phyloP scores from a whole-genome alignment of 2,888 invertebrate genomes.

The Iphiclides podalirius region DNA sequence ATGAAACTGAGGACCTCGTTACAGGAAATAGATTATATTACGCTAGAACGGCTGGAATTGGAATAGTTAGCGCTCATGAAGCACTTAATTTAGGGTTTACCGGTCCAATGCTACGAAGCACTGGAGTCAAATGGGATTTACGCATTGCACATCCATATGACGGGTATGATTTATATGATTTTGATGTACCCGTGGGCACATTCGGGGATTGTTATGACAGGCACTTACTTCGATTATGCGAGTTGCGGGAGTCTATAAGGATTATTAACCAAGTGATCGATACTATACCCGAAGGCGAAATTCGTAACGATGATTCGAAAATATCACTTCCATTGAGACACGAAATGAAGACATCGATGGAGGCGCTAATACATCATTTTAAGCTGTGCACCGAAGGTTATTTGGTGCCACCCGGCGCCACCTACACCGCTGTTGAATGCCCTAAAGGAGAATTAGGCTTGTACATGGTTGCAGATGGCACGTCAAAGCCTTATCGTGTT shows the following conservation, averaged over 20 bases:
- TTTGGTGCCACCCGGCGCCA: constrained; percentile 90
- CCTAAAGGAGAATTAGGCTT: constrained; percentile 94
- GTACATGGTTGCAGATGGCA: constrained; percentile 92
- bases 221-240: constrained; percentile 83
- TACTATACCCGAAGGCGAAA: constrained; percentile 90
- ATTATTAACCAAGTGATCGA: constrained; percentile 91
- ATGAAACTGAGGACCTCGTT: constrained; percentile 91
- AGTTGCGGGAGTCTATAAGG: constrained; percentile 88
- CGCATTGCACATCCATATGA: constrained; percentile 91
- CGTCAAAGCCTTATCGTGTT: constrained; percentile 85
- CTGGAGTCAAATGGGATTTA: constrained; percentile 94
- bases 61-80: constrained; percentile 85
- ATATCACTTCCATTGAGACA: constrained; percentile 84
- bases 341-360: constrained; percentile 94
- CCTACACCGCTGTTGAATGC: constrained; percentile 89
- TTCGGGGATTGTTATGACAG: constrained; percentile 93
- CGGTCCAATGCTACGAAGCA: constrained; percentile 87
- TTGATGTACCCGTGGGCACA: constrained; percentile 89
- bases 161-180: constrained; percentile 89
- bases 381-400: constrained; percentile 91
- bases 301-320: constrained; percentile 91
- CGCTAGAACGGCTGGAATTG: constrained; percentile 86
- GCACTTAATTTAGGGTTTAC: constrained; percentile 87
- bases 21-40: constrained; percentile 85
- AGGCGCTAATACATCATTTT: constrained; percentile 93